phyloP scores from a whole-genome alignment of 2,888 invertebrate species.

The Leucania comma region DNA sequence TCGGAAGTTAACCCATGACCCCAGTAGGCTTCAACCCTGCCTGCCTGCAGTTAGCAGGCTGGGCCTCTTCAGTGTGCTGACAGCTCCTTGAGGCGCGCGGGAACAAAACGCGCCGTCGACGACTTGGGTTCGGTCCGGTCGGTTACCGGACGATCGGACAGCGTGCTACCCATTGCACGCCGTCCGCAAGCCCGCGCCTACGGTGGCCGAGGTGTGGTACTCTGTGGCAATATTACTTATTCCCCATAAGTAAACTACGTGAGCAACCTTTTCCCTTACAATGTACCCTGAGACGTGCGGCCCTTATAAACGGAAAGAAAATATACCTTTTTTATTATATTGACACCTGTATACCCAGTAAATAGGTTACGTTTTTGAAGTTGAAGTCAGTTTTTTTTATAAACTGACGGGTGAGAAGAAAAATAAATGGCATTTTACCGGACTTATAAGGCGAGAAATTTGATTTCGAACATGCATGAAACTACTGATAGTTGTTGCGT shows the following conservation, averaged over 20 bases:
- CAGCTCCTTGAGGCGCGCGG: too few species aligned
- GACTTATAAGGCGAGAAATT: background rate
- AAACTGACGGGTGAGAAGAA: background rate
- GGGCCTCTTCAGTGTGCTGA: too few species aligned
- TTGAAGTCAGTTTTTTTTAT: slow-evolving; percentile 1
- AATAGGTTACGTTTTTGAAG: slow-evolving; percentile 50
- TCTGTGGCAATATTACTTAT: slow-evolving; percentile 55
- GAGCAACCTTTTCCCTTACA: slow-evolving; percentile 71
- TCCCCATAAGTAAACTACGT: slow-evolving; percentile 68
- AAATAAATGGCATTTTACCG: background rate
- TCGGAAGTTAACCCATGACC: too few species aligned
- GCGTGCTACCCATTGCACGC: too few species aligned
- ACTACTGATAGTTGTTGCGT: background rate
- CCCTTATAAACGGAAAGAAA: slow-evolving; percentile 65
- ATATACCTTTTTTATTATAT: slow-evolving; percentile 61
- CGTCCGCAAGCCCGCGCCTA: too few species aligned
- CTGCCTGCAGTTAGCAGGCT: too few species aligned
- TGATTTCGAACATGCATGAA: too few species aligned
- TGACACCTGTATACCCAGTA: slow-evolving; percentile 60
- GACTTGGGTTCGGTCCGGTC: too few species aligned
- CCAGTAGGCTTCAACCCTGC: too few species aligned
- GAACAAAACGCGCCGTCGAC: too few species aligned
- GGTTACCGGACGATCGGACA: too few species aligned
- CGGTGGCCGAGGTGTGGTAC: too few species aligned
- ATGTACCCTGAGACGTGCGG: slow-evolving; percentile 71